These are phyloP conservation scores for Drosophila miranda DNA, from an alignment of 1,140 invertebrate genomes.

Conservation along the genomic window DNA sequence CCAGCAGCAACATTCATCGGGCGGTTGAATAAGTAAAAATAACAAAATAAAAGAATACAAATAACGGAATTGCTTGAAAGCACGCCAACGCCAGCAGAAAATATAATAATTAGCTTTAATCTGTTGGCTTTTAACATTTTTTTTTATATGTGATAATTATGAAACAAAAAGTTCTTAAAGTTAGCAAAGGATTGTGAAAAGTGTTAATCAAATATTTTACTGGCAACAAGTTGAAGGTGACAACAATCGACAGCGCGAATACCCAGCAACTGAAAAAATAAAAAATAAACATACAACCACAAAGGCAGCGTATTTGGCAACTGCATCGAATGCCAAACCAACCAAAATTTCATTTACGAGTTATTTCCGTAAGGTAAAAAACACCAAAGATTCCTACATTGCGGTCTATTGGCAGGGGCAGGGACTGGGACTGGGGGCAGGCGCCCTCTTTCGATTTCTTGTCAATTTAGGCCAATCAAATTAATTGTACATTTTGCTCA, in stretches of 20 bases:
- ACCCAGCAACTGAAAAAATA: conserved; percentile 10
- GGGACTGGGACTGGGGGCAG: no score
- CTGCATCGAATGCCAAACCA: conserved; percentile 35
- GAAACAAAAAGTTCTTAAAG: conserved; percentile 44
- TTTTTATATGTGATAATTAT: conserved; percentile 35
- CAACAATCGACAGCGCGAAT: conserved; percentile 33
- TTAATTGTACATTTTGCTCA: conserved; percentile 56
- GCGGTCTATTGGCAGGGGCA: no score
- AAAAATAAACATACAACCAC: not conserved
- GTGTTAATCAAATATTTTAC: conserved; percentile 68
- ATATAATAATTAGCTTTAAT: conserved; percentile 32
- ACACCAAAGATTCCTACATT: conserved; percentile 27
- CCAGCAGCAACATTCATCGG: conserved; percentile 9
- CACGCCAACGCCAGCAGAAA: conserved; percentile 2
- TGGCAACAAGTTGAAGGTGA: conserved; percentile 66
- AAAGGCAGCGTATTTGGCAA: conserved; percentile 26
- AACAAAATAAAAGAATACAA: conserved; percentile 15
- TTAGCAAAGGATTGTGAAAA: conserved; percentile 41
- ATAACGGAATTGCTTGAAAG: conserved; percentile 8
- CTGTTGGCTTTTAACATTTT: conserved; percentile 24
- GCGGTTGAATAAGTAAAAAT: conserved; percentile 55
- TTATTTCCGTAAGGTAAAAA: conserved; percentile 40
- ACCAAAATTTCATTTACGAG: conserved; percentile 27
- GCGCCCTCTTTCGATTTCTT: conserved; percentile 36
- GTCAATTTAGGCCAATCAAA: conserved; percentile 63